Evolutionary conservation across 2,113 vertebrate genomes (phyloP), one percentile per base, ranked within the genome.

Genomic region (Chloroceryle aenea): DNA sequence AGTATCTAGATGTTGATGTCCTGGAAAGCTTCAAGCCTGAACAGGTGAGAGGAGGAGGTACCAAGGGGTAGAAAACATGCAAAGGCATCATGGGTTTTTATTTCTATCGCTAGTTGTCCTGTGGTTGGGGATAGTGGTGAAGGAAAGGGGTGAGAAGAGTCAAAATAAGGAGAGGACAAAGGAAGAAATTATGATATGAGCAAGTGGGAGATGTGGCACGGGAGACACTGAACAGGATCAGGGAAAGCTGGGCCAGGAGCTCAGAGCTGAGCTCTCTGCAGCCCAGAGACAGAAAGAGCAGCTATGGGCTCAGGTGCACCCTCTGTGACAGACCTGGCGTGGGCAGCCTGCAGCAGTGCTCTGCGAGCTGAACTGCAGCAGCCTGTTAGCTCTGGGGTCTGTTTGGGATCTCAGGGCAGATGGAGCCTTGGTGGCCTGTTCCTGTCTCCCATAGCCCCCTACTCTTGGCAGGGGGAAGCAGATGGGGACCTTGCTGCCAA

Each of bases 81-180:
- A 6, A 7, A 29, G 14, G 40, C 16, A 12, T 14, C 0, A 1
- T 4, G 17, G 50, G 10, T 3, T 61, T 76, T 47, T 2, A 14
- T 23, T 72, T 52, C 3, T 64, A 1, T 15, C 17, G 1, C 21
- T 40, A 3, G 21, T 18, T 32, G 19, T 34, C 21, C 23, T 36
- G 25, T 11, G n/a, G 18, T 3, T 74, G 36, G 45, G 26, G 21
- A 18, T 15, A 7, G 34, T 19, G 56, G 45, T 27, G 53, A 71
- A 63, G 50, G 17, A 11, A 52, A 80, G 43, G 61, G 53, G 43
- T 30, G 26, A 64, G 23, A 72, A 40, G 32, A 67, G 19, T 43
- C 64, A 72, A 62, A 88, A 63, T 1, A 4, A 2, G 19, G 68
- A 76, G 23, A 1, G 11, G 36, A 22, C 13, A 52, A 90, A 64